Evolutionary conservation across 1,140 invertebrate species (phyloP).

Genomic region (Sesamia nonagrioides): DNA sequence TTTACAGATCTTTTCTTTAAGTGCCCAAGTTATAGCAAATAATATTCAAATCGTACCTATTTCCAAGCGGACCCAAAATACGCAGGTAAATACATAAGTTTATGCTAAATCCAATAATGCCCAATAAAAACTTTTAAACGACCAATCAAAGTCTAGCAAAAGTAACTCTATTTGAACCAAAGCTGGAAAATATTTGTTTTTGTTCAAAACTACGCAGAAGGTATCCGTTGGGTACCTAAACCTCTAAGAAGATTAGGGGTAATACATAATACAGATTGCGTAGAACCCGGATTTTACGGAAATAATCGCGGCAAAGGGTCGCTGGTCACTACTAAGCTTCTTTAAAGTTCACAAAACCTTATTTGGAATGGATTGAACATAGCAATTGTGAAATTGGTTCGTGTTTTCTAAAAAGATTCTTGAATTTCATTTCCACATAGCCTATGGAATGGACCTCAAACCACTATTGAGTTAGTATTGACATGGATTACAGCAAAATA

Average conservation of each 20-base stretch:
- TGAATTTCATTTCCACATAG: constrained; percentile 19
- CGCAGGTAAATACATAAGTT: constrained; percentile 12
- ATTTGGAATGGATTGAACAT: neutral
- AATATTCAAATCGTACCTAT: constrained; percentile 9
- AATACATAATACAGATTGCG: constrained; percentile 11
- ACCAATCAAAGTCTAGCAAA: constrained; percentile 17
- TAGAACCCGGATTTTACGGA: constrained; percentile 8
- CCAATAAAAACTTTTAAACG: constrained; percentile 33
- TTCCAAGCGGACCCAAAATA: constrained; percentile 22
- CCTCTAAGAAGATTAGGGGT: constrained; percentile 30
- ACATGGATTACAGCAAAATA: constrained; percentile 27
- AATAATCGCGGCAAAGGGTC: constrained; percentile 21
- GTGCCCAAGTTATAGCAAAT: no score
- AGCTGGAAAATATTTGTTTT: constrained; percentile 12
- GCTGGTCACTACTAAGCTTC: neutral
- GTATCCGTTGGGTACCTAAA: neutral
- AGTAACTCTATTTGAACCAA: constrained; percentile 32
- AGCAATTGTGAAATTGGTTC: neutral
- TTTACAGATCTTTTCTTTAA: no score
- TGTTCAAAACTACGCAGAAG: constrained; percentile 16
- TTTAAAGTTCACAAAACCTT: constrained; percentile 30
- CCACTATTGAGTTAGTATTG: constrained; percentile 32
- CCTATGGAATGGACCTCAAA: neutral
- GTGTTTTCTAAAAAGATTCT: neutral
- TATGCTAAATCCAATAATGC: constrained; percentile 39